Conservation (phyloP, 2,888 invertebrate species). For the Plemyria rubiginata region DNA sequence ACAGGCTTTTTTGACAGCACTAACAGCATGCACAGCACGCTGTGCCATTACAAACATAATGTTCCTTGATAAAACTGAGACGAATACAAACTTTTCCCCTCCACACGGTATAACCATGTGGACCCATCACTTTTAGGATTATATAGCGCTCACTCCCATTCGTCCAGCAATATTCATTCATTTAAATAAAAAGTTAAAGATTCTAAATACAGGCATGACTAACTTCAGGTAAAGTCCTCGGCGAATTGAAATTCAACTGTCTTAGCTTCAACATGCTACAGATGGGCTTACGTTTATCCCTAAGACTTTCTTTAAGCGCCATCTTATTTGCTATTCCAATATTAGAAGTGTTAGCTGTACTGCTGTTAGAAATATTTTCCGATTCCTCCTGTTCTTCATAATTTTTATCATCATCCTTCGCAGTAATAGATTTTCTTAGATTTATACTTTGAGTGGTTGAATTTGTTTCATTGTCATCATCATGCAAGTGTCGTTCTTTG, state of each 20-base stretch:
- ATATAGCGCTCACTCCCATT: no score
- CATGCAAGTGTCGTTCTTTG: conserved; percentile 17
- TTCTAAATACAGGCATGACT: conserved; percentile 1
- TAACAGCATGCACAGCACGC: no score
- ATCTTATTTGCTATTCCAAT: conserved; percentile 14
- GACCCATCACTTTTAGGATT: no score
- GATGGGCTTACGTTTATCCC: conserved; percentile 38
- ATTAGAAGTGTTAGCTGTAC: not conserved
- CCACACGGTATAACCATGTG: no score
- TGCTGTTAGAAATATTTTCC: conserved; percentile 9
- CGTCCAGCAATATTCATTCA: no score
- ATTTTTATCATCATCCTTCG: not conserved
- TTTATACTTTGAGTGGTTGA: conserved; percentile 3
- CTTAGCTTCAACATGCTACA: conserved; percentile 67
- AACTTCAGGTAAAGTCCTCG: conserved; percentile 72
- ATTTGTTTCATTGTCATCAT: conserved; percentile 20
- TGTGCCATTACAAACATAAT: no score
- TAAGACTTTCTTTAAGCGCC: conserved; percentile 21
- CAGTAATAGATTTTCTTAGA: conserved; percentile 2
- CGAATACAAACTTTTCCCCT: no score
- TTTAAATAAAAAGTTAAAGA: no score
- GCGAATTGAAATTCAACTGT: conserved; percentile 63
- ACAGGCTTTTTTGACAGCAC: no score
- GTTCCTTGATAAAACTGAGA: no score
- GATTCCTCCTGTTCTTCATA: conserved; percentile 21